Conservation (phyloP, 2,888 invertebrate species). For the Nebria brevicollis region DNA sequence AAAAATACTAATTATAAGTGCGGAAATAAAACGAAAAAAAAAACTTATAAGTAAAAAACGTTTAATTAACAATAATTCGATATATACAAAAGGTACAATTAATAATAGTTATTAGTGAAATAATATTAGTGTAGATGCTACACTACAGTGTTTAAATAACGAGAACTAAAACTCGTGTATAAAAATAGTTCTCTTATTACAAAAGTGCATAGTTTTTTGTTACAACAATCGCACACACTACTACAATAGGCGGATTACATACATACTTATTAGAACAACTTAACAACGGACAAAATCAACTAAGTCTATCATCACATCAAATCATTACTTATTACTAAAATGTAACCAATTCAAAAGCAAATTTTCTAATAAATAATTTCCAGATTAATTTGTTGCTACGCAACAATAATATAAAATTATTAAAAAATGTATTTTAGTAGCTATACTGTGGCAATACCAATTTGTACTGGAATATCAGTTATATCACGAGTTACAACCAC, state of each 20-base stretch:
- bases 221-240: conserved; percentile 26
- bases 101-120: conserved; percentile 41
- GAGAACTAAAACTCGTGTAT: conserved; percentile 42
- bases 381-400: background rate
- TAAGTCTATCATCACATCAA: conserved; percentile 6
- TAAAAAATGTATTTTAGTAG: background rate
- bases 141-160: conserved; percentile 35
- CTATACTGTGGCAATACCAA: background rate
- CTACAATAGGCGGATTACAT: conserved; percentile 33
- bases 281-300: conserved; percentile 39
- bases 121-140: conserved; percentile 48
- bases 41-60: conserved; percentile 42
- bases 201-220: conserved; percentile 27
- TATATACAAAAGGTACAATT: conserved; percentile 45
- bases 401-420: background rate
- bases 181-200: conserved; percentile 45
- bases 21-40: conserved; percentile 32
- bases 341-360: background rate
- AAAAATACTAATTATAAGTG: conserved; percentile 10
- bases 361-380: too few relatives aligned
- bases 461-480: background rate
- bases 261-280: conserved; percentile 24
- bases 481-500: conserved; percentile 6
- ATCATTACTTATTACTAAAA: background rate
- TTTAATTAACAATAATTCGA: conserved; percentile 43